Evolutionary conservation across 2,113 vertebrate species (phyloP), one percentile per base, ranked within the genome.

Genomic region (Sardina pilchardus): DNA sequence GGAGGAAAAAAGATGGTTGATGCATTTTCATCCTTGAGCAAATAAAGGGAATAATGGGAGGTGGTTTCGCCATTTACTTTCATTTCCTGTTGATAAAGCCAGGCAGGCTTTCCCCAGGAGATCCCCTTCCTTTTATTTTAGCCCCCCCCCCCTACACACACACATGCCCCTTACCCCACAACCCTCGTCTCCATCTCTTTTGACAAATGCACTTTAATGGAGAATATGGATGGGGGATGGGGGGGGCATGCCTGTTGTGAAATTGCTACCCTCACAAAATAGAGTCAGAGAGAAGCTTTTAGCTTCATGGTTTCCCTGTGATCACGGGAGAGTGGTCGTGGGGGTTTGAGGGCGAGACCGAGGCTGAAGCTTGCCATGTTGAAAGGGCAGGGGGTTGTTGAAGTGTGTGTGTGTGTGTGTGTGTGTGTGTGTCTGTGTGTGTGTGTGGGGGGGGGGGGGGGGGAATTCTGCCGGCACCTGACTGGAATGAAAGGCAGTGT

Each of bases 201-300:
- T 88, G 89, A 92, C 89, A 93, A 92, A 92, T 89, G 88, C 88
- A 91, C 89, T 85, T 86, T 94, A 93, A 94, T 93, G 90, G 91
- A 87, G 84, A 85, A 75, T 34, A 34, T 36, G 26, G 0, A 1
- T 26, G 26, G 67, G 67, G 56, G 67, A 14, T 3, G 63, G n/a
- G 30, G 26, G 12, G 67, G 1, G 26, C 3, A 24, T 59, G 90
- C 88, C 91, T 92, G 92, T 93, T 93, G 88, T 91, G 89, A 93
- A 93, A 93, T 92, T 91, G 92, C 89, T 89, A 89, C 93, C 93
- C 90, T 93, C 91, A 89, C 89, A 75, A 93, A 92, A 93, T 93
- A 93, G 92, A 91, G 88, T 90, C 89, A 78, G 90, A 91, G 44
- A 48, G 82, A 88, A 89, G 91, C 92, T 93, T 93, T 95, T 92